Evolutionary conservation across 2,113 vertebrate genomes (phyloP), one percentile per base, ranked within the genome.

Genomic region (Nyctibius bracteatus): DNA sequence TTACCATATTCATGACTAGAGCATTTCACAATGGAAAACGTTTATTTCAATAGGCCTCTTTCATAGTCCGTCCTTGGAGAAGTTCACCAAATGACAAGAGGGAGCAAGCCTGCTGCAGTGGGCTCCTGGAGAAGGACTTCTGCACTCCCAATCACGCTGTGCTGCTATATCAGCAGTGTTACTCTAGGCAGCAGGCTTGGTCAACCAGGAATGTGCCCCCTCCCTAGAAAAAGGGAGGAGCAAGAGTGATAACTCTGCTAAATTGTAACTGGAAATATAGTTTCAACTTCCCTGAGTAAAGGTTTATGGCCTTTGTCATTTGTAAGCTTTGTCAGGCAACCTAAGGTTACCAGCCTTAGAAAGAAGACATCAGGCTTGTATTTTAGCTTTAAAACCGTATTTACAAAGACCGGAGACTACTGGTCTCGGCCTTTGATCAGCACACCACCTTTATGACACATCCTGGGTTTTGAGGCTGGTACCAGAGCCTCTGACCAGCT

Each of bases 71-170:
- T 74, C 63, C 51, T 63, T 46, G 49, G 44, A 92, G 33, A 33
- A 83, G 67, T 81, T 88, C 71, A 90, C 18, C 10, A 10, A 92
- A 33, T 70, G 35, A 88, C 63, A 93, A 35, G 31, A 73, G 57
- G 62, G 11, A 66, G 31, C 46, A 92, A 80, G 75, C 33, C 13
- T 58, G 41, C 79, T 88, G 44, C 37, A 93, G 73, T 3, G 18
- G 33, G 41, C 74, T 68, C 23, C 31, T 73, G 55, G 37, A 85
- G 73, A 20, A 63, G 24, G 81, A 46, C 51, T 77, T 28, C 19
- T 0, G 0, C 1, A 1, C 62, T 61, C n/a, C 49, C 27, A 58
- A 23, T 7, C 43, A 57, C 0, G 1, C 14, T 44, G 12, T 16
- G 15, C 17, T 61, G 52, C 73, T 4, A 0, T 27, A 79, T n/a